Percentiles rank a stretch among this genome's conserved stretches.
Conservation (phyloP, 2,888 invertebrate species). For the Ichneumoninae sp. region DNA sequence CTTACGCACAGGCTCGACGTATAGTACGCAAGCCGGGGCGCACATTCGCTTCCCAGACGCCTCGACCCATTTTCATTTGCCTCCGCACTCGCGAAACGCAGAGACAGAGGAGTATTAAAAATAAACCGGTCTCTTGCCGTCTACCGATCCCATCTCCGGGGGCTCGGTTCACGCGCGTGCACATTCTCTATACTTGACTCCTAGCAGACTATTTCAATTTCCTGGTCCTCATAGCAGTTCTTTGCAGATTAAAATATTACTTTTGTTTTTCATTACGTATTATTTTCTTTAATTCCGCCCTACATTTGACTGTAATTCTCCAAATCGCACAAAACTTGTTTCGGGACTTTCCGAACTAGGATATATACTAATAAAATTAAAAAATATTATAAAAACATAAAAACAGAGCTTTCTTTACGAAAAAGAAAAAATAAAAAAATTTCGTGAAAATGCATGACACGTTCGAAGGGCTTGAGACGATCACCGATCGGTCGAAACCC, state of each 20-base stretch:
- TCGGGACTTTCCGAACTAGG: too few relatives aligned
- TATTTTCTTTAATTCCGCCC: too few relatives aligned
- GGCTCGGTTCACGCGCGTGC: conserved; percentile 20
- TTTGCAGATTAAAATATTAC: neutral
- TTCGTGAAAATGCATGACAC: too few relatives aligned
- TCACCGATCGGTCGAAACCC: too few relatives aligned
- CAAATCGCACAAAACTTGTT: too few relatives aligned
- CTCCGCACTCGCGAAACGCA: conserved; percentile 57
- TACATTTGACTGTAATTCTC: too few relatives aligned
- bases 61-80: conserved; percentile 80
- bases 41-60: conserved; percentile 76
- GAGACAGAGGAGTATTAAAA: conserved; percentile 62
- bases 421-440: too few relatives aligned
- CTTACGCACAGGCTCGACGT: conserved; percentile 47
- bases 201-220: neutral
- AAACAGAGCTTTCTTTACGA: too few relatives aligned
- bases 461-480: too few relatives aligned
- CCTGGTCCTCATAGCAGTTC: neutral
- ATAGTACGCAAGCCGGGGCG: conserved; percentile 67
- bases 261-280: too few relatives aligned
- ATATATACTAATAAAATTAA: too few relatives aligned
- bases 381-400: too few relatives aligned
- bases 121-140: conserved; percentile 67
- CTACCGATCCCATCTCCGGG: conserved; percentile 28
- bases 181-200: neutral